phyloP scores from a whole-genome alignment of 2,113 vertebrate species.

The Pachyramphus minor region DNA sequence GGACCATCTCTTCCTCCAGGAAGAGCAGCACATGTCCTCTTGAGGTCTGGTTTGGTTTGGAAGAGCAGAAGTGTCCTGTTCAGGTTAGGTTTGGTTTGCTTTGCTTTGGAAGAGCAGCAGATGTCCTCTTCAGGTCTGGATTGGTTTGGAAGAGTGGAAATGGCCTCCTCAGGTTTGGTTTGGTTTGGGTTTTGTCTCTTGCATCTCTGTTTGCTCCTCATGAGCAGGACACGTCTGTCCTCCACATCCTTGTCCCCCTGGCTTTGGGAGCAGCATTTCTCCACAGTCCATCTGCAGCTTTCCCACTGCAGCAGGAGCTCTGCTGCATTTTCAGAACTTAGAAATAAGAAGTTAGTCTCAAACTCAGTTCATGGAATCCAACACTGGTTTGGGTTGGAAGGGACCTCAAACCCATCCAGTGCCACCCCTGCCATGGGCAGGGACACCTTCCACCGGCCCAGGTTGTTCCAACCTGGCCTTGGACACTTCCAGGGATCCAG shows the following conservation, averaged over 20 bases:
- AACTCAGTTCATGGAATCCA: not conserved
- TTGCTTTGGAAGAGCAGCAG: not conserved
- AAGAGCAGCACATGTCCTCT: not conserved
- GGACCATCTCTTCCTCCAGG: not conserved
- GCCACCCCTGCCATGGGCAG: not conserved
- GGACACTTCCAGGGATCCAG: not conserved
- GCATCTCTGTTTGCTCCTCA: not conserved
- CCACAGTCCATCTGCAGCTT: fast-evolving
- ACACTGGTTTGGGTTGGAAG: not conserved
- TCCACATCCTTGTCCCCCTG: not conserved
- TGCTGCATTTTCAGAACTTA: not conserved
- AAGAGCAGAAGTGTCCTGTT: not conserved
- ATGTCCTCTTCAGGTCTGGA: not conserved
- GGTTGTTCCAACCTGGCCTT: not conserved
- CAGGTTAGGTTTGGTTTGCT: not conserved
- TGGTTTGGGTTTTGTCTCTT: not conserved
- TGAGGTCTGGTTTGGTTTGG: not conserved
- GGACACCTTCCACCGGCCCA: not conserved
- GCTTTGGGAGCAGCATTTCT: not conserved
- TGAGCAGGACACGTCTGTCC: not conserved
- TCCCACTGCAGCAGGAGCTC: not conserved
- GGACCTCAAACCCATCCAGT: not conserved
- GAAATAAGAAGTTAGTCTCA: not conserved
- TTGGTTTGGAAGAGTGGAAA: not conserved
- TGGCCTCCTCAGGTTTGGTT: not conserved